These are phyloP conservation scores for Orgyia antiqua DNA, from an alignment of 2,888 invertebrate genomes.

Conservation along the genomic window DNA sequence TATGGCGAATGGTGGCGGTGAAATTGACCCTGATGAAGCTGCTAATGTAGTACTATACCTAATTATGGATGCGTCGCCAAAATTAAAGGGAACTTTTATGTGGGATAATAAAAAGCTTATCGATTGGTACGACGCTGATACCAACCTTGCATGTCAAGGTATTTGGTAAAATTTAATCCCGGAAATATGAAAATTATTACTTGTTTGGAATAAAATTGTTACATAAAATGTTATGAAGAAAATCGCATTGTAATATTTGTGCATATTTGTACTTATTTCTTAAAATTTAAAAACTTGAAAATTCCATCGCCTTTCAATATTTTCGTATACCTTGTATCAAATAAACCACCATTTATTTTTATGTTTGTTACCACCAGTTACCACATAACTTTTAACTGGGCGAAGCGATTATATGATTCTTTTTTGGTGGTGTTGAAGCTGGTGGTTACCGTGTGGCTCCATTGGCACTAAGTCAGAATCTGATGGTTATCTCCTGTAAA, in stretches of 20 bases:
- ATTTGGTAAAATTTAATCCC: slow-evolving; percentile 30
- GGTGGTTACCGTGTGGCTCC: too few relatives aligned
- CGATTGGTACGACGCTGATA: slow-evolving; percentile 77
- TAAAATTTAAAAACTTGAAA: too few relatives aligned
- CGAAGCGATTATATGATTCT: too few relatives aligned
- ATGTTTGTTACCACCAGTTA: too few relatives aligned
- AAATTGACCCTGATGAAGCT: slow-evolving; percentile 78
- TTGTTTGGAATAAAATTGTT: background rate
- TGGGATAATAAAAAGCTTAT: slow-evolving; percentile 79
- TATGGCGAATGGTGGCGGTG: slow-evolving; percentile 73
- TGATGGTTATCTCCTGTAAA: too few relatives aligned
- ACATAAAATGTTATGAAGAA: background rate
- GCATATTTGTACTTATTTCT: too few relatives aligned
- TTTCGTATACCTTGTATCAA: too few relatives aligned
- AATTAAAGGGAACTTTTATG: slow-evolving; percentile 81
- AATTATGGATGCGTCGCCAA: slow-evolving; percentile 78
- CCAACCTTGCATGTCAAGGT: slow-evolving; percentile 49
- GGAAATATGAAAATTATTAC: background rate
- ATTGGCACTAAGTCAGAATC: too few relatives aligned
- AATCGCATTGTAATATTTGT: background rate
- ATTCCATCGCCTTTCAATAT: too few relatives aligned
- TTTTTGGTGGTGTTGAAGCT: too few relatives aligned
- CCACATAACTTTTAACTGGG: too few relatives aligned
- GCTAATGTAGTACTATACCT: slow-evolving; percentile 78
- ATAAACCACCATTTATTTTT: too few relatives aligned